Conservation (phyloP, 2,888 invertebrate genomes). For the Cryptocephalus moraei region DNA sequence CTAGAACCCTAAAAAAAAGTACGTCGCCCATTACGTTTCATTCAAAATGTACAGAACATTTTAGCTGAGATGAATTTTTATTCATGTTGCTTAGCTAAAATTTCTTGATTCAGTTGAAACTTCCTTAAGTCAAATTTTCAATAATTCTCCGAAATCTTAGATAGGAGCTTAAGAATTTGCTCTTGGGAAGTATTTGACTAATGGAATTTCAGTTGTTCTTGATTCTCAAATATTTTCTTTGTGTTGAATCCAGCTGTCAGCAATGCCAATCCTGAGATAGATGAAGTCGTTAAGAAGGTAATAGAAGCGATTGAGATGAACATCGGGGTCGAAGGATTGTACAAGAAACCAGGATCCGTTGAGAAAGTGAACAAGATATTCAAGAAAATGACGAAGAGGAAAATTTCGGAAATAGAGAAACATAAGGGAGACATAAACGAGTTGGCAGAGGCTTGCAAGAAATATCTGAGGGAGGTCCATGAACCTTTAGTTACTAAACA, state of each 20-base stretch:
- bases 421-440: conserved; percentile 70
- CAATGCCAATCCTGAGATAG: conserved; percentile 17
- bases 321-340: conserved; percentile 67
- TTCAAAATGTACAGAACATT: no score
- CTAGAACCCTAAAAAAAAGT: conserved; percentile 12
- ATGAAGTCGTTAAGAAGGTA: conserved; percentile 65
- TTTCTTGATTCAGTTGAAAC: no score
- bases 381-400: conserved; percentile 26
- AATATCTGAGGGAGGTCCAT: conserved; percentile 84
- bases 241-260: conserved; percentile 4
- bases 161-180: no score
- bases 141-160: no score
- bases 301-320: conserved; percentile 64
- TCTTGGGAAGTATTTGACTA: no score
- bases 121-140: no score
- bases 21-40: background rate
- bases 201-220: no score
- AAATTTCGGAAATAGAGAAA: conserved; percentile 25
- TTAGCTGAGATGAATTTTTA: no score
- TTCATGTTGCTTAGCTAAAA: no score
- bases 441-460: conserved; percentile 78
- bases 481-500: conserved; percentile 76
- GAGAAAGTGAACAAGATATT: conserved; percentile 28
- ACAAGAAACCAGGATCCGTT: conserved; percentile 74
- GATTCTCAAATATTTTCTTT: no score